phyloP scores from a whole-genome alignment of 2,888 invertebrate species.

The Malthinus seriepunctatus region DNA sequence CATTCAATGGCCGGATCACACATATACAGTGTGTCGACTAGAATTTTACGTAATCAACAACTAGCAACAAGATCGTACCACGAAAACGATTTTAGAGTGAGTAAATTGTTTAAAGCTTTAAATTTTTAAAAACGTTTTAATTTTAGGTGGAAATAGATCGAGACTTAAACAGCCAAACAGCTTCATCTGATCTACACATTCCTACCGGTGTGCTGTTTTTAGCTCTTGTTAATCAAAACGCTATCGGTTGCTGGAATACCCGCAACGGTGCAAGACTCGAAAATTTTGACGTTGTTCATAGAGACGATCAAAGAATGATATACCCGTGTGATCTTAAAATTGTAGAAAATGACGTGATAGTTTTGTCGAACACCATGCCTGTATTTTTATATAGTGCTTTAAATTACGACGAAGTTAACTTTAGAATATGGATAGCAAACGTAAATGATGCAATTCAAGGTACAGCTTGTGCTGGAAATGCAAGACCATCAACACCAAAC shows the following conservation, averaged over 20 bases:
- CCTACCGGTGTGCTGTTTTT: slow-evolving; percentile 67
- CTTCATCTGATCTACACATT: slow-evolving; percentile 69
- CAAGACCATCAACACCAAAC: too few relatives aligned
- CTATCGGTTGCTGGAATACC: slow-evolving; percentile 77
- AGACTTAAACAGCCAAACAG: slow-evolving; percentile 67
- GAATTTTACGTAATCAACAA: slow-evolving; percentile 60
- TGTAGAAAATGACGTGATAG: slow-evolving; percentile 66
- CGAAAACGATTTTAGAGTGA: slow-evolving; percentile 58
- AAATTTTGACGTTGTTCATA: slow-evolving; percentile 62
- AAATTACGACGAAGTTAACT: slow-evolving; percentile 65
- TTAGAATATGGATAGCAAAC: slow-evolving; percentile 61
- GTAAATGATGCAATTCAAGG: slow-evolving; percentile 51
- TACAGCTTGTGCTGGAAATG: slow-evolving; percentile 50
- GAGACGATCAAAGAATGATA: slow-evolving; percentile 64
- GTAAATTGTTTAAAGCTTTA: background rate
- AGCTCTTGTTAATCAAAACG: slow-evolving; percentile 70
- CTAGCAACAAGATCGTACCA: slow-evolving; percentile 59
- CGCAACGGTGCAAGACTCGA: slow-evolving; percentile 45
- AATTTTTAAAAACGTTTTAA: slow-evolving; percentile 2
- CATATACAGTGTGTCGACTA: slow-evolving; percentile 72
- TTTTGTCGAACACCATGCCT: slow-evolving; percentile 70
- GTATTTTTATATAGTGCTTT: slow-evolving; percentile 66
- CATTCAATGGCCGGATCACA: slow-evolving; percentile 76
- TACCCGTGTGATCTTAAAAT: slow-evolving; percentile 74
- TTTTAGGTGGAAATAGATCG: slow-evolving; percentile 64